Conservation (phyloP, 2,888 invertebrate species). For the Drosophila paranaensis region DNA sequence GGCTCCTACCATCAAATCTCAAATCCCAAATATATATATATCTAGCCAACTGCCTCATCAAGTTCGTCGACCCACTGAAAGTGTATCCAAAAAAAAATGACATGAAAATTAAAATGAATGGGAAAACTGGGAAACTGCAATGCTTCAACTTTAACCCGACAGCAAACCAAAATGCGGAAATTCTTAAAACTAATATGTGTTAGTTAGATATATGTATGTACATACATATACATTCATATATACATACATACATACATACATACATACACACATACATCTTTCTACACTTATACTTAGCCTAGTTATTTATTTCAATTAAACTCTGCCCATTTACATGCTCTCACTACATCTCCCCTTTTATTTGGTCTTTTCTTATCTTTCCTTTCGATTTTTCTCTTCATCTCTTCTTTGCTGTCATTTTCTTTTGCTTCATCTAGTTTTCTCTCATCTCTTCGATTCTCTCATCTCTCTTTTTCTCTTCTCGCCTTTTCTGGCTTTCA, state of each 20-base stretch:
- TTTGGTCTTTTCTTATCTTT: neutral
- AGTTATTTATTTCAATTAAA: neutral
- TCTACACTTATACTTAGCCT: neutral
- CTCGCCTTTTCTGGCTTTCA: no score
- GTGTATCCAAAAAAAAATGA: slow-evolving; percentile 7
- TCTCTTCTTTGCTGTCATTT: neutral
- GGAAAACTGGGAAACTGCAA: slow-evolving; percentile 21
- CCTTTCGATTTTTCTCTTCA: neutral
- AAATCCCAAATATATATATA: no score
- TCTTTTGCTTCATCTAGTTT: neutral
- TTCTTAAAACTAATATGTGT: slow-evolving; percentile 4
- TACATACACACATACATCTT: neutral
- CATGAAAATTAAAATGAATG: slow-evolving; percentile 53
- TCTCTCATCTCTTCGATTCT: neutral
- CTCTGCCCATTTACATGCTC: neutral
- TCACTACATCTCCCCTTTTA: neutral
- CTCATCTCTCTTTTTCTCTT: neutral
- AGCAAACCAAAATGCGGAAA: slow-evolving; percentile 10
- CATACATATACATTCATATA: neutral
- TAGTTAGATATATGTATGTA: neutral
- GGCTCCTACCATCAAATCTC: no score
- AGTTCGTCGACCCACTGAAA: neutral
- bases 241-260: neutral
- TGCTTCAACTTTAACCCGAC: slow-evolving; percentile 11
- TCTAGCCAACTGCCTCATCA: neutral